Percentiles rank a stretch among this genome's conserved stretches.
phyloP scores from a whole-genome alignment of 2,888 invertebrate genomes.

The Scaeva pyrastri region DNA sequence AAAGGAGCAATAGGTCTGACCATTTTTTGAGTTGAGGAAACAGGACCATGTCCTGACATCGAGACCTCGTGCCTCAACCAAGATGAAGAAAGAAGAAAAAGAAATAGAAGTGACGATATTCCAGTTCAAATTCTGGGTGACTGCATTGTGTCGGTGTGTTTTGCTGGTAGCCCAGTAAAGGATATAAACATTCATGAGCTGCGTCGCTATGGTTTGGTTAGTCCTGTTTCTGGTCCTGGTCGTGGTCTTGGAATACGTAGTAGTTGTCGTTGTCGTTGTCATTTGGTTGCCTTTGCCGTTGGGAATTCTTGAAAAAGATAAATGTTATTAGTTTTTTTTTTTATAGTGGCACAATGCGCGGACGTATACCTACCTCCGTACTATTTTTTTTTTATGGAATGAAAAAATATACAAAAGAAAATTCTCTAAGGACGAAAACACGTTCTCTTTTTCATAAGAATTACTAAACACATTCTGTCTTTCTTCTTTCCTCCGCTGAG shows the following conservation, averaged over 20 bases:
- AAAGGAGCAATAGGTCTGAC: constrained; percentile 44
- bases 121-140: constrained; percentile 63
- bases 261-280: constrained; percentile 17
- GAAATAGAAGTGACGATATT: constrained; percentile 38
- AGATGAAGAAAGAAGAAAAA: too few species aligned
- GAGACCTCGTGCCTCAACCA: constrained; percentile 24
- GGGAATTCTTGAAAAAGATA: constrained; percentile 50
- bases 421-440: constrained; percentile 7
- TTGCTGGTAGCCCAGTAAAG: constrained; percentile 24
- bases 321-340: constrained; percentile 56
- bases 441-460: not conserved
- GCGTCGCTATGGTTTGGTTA: constrained; percentile 9
- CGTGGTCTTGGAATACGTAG: too few species aligned
- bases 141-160: too few species aligned
- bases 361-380: too few species aligned
- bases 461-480: not conserved
- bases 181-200: constrained; percentile 68
- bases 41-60: constrained; percentile 28
- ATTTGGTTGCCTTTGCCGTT: constrained; percentile 38
- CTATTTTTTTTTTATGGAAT: not conserved
- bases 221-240: too few species aligned
- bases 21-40: constrained; percentile 36
- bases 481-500: not conserved
- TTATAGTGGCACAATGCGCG: not conserved
- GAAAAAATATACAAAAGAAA: not conserved